Evolutionary conservation across 2,113 vertebrate genomes (phyloP).

Genomic region (Neotragus moschatus): DNA sequence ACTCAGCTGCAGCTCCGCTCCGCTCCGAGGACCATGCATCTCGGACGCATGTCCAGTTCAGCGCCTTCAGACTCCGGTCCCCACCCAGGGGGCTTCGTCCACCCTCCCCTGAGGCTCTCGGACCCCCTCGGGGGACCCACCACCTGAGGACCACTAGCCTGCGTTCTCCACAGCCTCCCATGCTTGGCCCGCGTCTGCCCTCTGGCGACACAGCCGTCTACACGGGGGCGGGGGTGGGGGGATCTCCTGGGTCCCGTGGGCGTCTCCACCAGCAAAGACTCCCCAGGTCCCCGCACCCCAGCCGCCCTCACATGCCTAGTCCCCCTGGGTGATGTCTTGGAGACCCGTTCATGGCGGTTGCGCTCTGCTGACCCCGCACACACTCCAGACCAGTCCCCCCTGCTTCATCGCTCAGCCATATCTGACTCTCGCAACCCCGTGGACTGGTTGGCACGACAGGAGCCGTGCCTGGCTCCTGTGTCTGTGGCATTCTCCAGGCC

Average conservation of each 20-base stretch:
- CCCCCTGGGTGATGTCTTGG: neutral
- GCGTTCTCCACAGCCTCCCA: rapidly evolving
- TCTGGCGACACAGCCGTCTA: rapidly evolving
- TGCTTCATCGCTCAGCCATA: rapidly evolving
- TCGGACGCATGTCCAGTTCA: neutral
- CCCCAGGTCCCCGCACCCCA: neutral
- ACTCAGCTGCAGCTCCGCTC: neutral
- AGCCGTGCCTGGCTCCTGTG: neutral
- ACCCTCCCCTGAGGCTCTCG: neutral
- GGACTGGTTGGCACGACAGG: too few relatives aligned
- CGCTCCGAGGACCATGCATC: neutral
- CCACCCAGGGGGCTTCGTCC: too few relatives aligned
- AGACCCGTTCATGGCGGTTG: rapidly evolving
- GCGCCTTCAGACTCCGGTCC: neutral
- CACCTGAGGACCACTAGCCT: rapidly evolving
- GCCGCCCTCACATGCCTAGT: rapidly evolving
- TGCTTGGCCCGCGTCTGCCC: too few relatives aligned
- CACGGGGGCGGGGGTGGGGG: neutral
- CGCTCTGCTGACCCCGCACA: neutral
- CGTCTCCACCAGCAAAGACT: rapidly evolving
- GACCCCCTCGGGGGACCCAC: neutral
- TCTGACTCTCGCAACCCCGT: rapidly evolving
- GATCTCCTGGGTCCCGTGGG: rapidly evolving
- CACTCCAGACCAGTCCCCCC: rapidly evolving
- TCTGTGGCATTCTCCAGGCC: neutral